A percentile compares a stretch with the other conserved stretches of the same genome.
These are phyloP conservation scores for Orientallactaga bullata DNA, from an alignment of 2,113 vertebrate species.

Conservation along the genomic window DNA sequence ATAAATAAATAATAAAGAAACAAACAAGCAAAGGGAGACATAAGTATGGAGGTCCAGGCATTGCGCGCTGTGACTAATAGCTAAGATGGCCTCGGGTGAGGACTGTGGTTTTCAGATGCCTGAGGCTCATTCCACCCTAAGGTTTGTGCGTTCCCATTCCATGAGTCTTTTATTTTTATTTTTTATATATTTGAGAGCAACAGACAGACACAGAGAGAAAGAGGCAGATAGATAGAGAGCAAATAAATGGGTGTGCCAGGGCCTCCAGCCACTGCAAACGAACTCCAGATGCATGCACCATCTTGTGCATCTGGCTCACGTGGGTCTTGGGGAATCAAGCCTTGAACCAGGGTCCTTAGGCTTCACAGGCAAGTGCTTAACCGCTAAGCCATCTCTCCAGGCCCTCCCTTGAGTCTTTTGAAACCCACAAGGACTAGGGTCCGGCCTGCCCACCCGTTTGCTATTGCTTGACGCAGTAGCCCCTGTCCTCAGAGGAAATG, in stretches of 20 bases:
- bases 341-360: too few relatives aligned
- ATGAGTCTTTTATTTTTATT: conserved; percentile 11
- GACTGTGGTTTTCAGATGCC: not conserved
- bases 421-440: not conserved
- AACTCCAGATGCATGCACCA: too few relatives aligned
- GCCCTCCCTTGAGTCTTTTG: conserved; percentile 3
- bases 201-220: too few relatives aligned
- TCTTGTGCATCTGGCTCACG: too few relatives aligned
- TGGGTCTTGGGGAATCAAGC: too few relatives aligned
- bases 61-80: not conserved
- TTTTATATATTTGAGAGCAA: too few relatives aligned
- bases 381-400: too few relatives aligned
- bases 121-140: not conserved
- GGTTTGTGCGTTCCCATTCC: not conserved
- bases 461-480: not conserved
- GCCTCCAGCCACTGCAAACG: too few relatives aligned
- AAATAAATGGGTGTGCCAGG: too few relatives aligned
- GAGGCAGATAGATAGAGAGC: too few relatives aligned
- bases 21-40: not conserved
- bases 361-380: too few relatives aligned
- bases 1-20: not conserved
- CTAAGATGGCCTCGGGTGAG: not conserved
- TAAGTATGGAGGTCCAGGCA: not conserved
- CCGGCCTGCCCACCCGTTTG: not conserved
- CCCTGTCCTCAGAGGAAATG: not conserved